A percentile compares a stretch with the other conserved stretches of the same genome.
phyloP scores from a whole-genome alignment of 2,797 vertebrate genomes.

The Threskiornis aethiopicus region DNA sequence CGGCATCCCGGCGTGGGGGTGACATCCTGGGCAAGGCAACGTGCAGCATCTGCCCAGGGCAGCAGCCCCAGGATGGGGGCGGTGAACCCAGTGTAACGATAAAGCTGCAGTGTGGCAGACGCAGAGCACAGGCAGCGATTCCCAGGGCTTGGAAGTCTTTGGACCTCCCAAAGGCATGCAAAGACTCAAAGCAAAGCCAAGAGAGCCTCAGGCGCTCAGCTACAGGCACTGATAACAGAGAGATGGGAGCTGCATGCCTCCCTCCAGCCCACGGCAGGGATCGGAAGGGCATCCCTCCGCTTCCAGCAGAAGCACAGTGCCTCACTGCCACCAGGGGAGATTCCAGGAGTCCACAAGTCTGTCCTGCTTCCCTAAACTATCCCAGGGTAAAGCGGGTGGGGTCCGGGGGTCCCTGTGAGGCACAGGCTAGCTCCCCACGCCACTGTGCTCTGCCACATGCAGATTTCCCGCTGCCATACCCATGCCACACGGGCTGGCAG shows the following conservation, averaged over 20 bases:
- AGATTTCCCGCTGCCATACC: background rate
- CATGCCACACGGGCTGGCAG: background rate
- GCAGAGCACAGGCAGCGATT: background rate
- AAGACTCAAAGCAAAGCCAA: background rate
- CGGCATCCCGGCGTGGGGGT: rapidly evolving
- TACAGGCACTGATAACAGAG: background rate
- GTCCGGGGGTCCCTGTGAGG: background rate
- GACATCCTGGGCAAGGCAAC: background rate
- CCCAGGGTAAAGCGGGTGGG: background rate
- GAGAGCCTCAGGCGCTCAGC: background rate
- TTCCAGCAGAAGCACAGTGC: background rate
- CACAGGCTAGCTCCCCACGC: background rate
- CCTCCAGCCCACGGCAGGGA: background rate
- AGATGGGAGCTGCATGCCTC: background rate
- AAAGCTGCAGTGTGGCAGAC: background rate
- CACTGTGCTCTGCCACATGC: background rate
- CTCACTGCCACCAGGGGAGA: background rate
- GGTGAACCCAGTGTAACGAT: background rate
- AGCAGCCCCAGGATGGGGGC: background rate
- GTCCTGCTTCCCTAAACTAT: background rate
- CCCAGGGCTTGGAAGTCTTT: background rate
- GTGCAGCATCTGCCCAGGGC: background rate
- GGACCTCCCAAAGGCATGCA: background rate
- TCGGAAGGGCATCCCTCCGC: background rate
- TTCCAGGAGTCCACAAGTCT: background rate